Conservation (phyloP, 2,113 vertebrate genomes). For the Xerus inauris region DNA sequence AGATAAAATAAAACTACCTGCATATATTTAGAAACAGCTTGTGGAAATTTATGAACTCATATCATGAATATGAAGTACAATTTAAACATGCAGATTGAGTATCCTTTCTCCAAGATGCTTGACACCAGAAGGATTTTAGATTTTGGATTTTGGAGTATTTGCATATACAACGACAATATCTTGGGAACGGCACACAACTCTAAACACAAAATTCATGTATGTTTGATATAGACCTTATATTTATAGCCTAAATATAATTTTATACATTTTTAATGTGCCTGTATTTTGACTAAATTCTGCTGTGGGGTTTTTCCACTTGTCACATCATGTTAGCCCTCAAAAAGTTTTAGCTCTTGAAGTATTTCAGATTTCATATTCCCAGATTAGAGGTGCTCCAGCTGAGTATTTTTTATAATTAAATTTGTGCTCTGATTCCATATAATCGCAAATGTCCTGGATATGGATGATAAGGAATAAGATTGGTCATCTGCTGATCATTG, state of each 20-base stretch:
- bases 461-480: not conserved
- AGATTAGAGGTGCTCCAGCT: not conserved
- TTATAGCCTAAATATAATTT: not conserved
- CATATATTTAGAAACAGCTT: not conserved
- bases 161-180: not conserved
- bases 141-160: not conserved
- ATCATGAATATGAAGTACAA: conserved; percentile 3
- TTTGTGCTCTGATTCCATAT: not conserved
- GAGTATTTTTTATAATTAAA: not conserved
- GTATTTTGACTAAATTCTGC: not conserved
- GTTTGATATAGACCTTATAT: too few species aligned
- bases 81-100: not conserved
- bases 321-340: not conserved
- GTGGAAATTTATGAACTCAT: not conserved
- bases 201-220: not conserved
- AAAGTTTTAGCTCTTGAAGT: not conserved
- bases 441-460: not conserved
- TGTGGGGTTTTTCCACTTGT: not conserved
- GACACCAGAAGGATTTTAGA: not conserved
- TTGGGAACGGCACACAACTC: not conserved
- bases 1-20: not conserved
- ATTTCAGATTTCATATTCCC: not conserved
- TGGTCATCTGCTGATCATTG: not conserved
- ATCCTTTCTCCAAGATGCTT: not conserved
- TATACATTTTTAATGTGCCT: not conserved